These are phyloP conservation scores for Neotoxoptera formosana DNA, from an alignment of 1,140 invertebrate species.

Conservation along the genomic window DNA sequence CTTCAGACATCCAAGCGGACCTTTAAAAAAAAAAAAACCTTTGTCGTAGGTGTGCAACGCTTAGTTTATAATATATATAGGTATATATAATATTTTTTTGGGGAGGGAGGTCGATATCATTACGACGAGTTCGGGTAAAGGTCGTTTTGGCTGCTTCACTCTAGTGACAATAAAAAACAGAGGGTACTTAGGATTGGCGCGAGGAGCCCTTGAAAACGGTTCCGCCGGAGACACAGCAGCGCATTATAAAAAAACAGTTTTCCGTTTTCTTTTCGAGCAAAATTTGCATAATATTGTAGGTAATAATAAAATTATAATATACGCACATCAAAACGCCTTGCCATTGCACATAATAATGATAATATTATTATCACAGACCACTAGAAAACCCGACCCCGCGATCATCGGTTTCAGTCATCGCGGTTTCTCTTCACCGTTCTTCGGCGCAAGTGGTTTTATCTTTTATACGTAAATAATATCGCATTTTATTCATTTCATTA, in stretches of 20 bases:
- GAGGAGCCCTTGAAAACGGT: slow-evolving; percentile 29
- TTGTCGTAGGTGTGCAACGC: slow-evolving; percentile 6
- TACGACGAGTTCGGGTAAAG: slow-evolving; percentile 28
- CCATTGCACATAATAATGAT: not conserved
- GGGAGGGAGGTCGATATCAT: slow-evolving; percentile 14
- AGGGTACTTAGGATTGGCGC: slow-evolving; percentile 27
- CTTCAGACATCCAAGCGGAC: slow-evolving; percentile 32
- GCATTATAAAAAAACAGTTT: not conserved
- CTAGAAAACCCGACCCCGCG: not conserved
- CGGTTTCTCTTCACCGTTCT: not conserved
- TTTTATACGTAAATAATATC: too few species aligned
- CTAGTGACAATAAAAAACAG: slow-evolving; percentile 57
- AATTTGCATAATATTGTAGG: slow-evolving; percentile 33
- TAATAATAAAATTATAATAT: slow-evolving; percentile 16
- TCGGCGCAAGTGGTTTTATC: too few species aligned
- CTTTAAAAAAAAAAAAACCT: slow-evolving; percentile 37
- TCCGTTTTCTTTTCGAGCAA: not conserved
- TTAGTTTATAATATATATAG: slow-evolving; percentile 24
- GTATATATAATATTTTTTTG: slow-evolving; percentile 7
- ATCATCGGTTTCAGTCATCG: not conserved
- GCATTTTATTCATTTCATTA: too few species aligned
- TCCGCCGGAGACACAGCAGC: not conserved
- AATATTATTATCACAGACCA: not conserved
- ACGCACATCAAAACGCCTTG: not conserved
- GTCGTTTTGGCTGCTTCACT: slow-evolving; percentile 53